Base-by-base conservation (phyloP, 2,888 invertebrate species). In the Steinernema scapterisci region DNA sequence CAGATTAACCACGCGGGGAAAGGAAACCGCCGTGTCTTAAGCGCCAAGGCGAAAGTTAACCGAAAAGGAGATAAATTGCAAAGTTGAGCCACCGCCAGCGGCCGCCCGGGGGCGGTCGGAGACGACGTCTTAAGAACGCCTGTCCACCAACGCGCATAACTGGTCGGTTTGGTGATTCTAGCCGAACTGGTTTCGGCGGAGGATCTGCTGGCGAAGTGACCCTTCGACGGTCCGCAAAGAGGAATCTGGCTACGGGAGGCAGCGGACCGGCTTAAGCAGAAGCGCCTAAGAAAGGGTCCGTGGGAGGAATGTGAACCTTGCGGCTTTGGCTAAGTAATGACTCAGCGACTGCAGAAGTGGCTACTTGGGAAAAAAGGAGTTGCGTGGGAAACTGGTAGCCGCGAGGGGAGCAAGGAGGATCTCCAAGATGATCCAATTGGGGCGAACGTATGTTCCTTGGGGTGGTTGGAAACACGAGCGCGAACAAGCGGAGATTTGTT, bases 41-140 rank as follows among this genome's bases (percentile, higher is more conserved):
- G 54, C 6, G 63, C 21, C 19, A 52, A 38, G 19, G 63, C 63
- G 63, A 63, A 63, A 63, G 63, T 63, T 25, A 63, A 21, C 63
- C 31, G 63, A n/a, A 27, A 27, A 63, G 38, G 63, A 27, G 31
- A 63, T 11, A 16, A 48, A 48, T 48, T n/a, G 48, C 48, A 48
- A 48, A 48, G 19, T 63, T 25, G 63, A 63, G 63, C 27, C 31
- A 31, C 38, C 63, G 54, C 19, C 19, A 9, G 23, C 31, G 63
- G 31, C 27, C 31, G 63, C 63, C 63, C 38, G 9, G 63, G 27
- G 63, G 63, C 63, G 63, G 23, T 63, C 63, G 63, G 31, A 63
- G 63, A 63, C 63, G 63, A 63, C 63, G 63, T 27, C 31, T 31
- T 16, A 9, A 63, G 63, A 63, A 63, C 63, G 63, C 63, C 63